phyloP scores from a whole-genome alignment of 1,140 invertebrate species.

The Chymomyza costata region DNA sequence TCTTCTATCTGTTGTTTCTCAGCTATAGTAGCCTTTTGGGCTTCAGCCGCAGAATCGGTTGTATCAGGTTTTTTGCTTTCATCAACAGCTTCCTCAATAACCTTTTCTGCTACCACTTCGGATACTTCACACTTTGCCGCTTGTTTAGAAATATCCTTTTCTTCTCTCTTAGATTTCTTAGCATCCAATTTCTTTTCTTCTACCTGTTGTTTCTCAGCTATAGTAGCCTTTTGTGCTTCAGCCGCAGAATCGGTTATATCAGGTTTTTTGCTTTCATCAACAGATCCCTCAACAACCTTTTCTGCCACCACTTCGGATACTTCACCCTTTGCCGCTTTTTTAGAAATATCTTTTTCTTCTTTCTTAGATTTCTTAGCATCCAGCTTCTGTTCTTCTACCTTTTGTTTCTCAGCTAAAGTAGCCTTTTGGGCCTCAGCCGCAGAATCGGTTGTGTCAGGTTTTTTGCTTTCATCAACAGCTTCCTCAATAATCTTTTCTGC shows the following conservation, averaged over 20 bases:
- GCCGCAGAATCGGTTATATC: neutral
- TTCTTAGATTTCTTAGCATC: neutral
- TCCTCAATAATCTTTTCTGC: slow-evolving; percentile 14
- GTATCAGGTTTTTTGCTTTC: slow-evolving; percentile 7
- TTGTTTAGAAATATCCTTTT: neutral
- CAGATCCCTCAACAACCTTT: neutral
- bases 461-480: slow-evolving; percentile 13
- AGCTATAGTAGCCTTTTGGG: slow-evolving; percentile 8
- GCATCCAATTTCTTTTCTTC: neutral
- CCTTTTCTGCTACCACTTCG: slow-evolving; percentile 19
- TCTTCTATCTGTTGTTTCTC: slow-evolving; percentile 25
- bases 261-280: neutral
- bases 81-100: slow-evolving; percentile 14
- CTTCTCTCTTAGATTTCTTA: neutral
- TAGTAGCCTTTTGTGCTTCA: neutral
- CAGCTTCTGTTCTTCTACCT: neutral
- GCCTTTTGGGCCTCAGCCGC: slow-evolving; percentile 10
- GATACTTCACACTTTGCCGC: slow-evolving; percentile 1
- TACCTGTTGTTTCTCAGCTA: neutral
- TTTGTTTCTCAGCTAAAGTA: slow-evolving; percentile 1
- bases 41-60: slow-evolving; percentile 16
- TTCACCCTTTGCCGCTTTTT: neutral
- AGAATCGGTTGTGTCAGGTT: neutral
- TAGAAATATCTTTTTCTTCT: neutral
- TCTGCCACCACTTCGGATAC: slow-evolving; percentile 1